A percentile compares a stretch with the other conserved stretches of the same genome.
These are phyloP conservation scores for Patiria pectinifera DNA, from an alignment of 53 echinoderm and acorn worm species.

Conservation along the genomic window DNA sequence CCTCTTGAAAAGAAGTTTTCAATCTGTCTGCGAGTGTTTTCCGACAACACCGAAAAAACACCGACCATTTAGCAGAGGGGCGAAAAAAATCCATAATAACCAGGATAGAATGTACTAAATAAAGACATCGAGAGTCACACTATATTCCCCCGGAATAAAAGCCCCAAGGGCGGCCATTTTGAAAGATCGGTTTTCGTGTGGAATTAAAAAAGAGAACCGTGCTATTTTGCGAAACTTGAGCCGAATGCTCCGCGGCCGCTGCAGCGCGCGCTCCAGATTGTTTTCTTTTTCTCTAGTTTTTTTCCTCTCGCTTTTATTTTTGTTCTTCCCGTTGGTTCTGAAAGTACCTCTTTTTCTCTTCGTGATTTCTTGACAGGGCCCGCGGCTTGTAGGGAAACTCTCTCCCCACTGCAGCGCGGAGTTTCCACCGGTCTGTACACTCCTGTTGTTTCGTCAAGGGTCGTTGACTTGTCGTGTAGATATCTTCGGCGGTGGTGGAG, in stretches of 20 bases:
- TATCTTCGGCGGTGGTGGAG: not conserved
- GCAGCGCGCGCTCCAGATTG: constrained; percentile 23
- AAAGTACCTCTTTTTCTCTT: not conserved
- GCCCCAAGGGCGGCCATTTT: constrained; percentile 49
- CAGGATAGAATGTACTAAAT: not conserved
- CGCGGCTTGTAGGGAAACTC: constrained; percentile 12
- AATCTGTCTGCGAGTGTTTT: not conserved
- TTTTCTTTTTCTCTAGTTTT: not conserved
- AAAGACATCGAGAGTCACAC: constrained; percentile 24
- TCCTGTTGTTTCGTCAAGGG: constrained; percentile 30
- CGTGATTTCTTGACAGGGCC: constrained; percentile 38
- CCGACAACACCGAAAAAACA: not conserved
- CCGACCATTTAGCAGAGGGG: not conserved
- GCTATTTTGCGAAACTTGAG: constrained; percentile 56
- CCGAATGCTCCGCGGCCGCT: constrained; percentile 16
- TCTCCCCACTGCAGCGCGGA: not conserved
- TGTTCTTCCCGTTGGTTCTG: not conserved
- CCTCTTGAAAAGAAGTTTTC: constrained; percentile 43
- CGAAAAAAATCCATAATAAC: not conserved
- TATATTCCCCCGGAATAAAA: constrained; percentile 8
- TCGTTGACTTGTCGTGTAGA: constrained; percentile 33
- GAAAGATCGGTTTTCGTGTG: constrained; percentile 56
- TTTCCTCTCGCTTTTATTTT: not conserved
- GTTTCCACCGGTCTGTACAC: not conserved
- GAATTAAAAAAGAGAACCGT: not conserved